Evolutionary conservation across 2,888 invertebrate genomes (phyloP).

Genomic region (Epirrita christyi): DNA sequence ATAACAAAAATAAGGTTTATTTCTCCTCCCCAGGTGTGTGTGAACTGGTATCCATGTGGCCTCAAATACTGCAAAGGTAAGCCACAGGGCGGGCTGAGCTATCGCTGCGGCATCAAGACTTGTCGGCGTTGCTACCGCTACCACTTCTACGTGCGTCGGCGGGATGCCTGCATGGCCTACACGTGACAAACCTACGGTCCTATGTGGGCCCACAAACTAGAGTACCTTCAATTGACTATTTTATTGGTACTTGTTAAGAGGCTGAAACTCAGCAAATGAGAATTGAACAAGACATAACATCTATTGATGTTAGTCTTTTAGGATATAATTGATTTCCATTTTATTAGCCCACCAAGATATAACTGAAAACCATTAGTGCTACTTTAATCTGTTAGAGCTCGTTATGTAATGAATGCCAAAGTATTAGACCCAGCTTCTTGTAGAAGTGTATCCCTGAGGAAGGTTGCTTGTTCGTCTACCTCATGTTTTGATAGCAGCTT

Average conservation of each 20-base stretch:
- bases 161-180: conserved; percentile 82
- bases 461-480: conserved; percentile 26
- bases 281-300: conserved; percentile 18
- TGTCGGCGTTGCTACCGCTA: conserved; percentile 96
- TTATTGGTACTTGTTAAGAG: conserved; percentile 18
- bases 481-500: conserved; percentile 34
- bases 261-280: conserved; percentile 18
- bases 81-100: conserved; percentile 87
- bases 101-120: conserved; percentile 98
- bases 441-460: conserved; percentile 9
- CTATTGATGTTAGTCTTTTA: conserved; percentile 16
- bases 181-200: conserved; percentile 64
- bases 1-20: too few relatives aligned
- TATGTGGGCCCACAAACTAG: conserved; percentile 34
- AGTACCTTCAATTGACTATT: conserved; percentile 31
- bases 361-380: neutral
- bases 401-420: conserved; percentile 16
- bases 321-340: conserved; percentile 1
- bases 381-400: conserved; percentile 10
- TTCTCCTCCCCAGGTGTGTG: conserved; percentile 82
- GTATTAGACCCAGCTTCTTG: conserved; percentile 7
- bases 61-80: conserved; percentile 97
- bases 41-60: conserved; percentile 98
- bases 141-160: conserved; percentile 93
- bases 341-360: neutral